phyloP scores from a whole-genome alignment of 2,113 vertebrate species.

The Panthera uncia region DNA sequence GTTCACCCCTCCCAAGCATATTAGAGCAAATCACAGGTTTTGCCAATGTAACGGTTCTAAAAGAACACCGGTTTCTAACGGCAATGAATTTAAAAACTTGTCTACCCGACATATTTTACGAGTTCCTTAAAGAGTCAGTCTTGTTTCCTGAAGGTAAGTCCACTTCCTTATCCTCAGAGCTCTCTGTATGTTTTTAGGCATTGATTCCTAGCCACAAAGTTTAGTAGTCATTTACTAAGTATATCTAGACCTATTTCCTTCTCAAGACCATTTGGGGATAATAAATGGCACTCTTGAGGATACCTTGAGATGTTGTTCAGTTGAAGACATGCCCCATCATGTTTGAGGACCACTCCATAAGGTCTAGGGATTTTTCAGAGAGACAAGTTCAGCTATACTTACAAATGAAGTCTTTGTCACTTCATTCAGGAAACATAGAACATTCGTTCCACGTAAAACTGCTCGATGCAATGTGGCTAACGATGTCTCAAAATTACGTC shows the following conservation, averaged over 20 bases:
- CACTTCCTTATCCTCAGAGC: background rate
- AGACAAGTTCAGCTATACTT: background rate
- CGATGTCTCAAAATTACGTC: background rate
- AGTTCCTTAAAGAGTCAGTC: background rate
- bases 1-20: background rate
- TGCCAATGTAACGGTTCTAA: too few species aligned
- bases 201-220: background rate
- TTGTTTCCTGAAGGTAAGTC: background rate
- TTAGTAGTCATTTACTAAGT: background rate
- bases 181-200: background rate
- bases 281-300: background rate
- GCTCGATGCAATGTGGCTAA: background rate
- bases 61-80: background rate
- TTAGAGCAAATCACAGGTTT: background rate
- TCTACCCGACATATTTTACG: background rate
- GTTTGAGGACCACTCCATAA: fast-evolving
- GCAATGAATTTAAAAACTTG: background rate
- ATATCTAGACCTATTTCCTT: background rate
- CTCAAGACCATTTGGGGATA: background rate
- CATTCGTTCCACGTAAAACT: background rate
- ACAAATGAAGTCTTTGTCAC: background rate
- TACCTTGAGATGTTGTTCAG: background rate
- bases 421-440: background rate
- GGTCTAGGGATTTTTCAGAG: background rate
- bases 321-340: fast-evolving